These are phyloP conservation scores for Sphaerodactylus townsendi DNA, from an alignment of 2,113 vertebrate genomes.

Conservation along the genomic window DNA sequence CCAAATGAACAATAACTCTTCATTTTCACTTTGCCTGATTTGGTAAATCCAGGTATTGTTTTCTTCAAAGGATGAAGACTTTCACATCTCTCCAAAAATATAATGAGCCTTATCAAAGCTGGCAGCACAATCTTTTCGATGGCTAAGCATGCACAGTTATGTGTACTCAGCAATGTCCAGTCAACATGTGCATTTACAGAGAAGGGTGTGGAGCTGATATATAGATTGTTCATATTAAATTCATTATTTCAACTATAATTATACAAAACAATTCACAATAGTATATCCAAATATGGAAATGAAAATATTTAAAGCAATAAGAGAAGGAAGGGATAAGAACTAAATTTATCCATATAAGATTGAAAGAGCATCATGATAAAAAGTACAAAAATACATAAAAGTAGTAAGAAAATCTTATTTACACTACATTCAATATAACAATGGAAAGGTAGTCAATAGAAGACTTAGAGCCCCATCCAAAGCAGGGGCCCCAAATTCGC, in stretches of 20 bases:
- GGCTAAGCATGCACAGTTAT: neutral
- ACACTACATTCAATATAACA: neutral
- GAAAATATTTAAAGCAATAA: neutral
- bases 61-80: too few relatives aligned
- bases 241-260: neutral
- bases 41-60: too few relatives aligned
- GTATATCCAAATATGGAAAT: neutral
- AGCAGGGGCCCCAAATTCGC: too few relatives aligned
- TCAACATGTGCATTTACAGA: neutral
- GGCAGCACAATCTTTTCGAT: neutral
- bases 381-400: constrained; percentile 9
- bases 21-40: too few relatives aligned
- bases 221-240: neutral
- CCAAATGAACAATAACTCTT: too few relatives aligned
- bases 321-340: neutral
- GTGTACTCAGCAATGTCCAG: neutral
- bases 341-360: neutral
- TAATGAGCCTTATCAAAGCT: neutral
- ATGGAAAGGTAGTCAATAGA: constrained; percentile 22
- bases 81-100: neutral
- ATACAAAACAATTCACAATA: neutral
- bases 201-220: neutral
- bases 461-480: too few relatives aligned
- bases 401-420: constrained; percentile 16
- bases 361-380: neutral